Evolutionary conservation across 2,888 invertebrate genomes (phyloP).

Genomic region (Teleiodes luculella): DNA sequence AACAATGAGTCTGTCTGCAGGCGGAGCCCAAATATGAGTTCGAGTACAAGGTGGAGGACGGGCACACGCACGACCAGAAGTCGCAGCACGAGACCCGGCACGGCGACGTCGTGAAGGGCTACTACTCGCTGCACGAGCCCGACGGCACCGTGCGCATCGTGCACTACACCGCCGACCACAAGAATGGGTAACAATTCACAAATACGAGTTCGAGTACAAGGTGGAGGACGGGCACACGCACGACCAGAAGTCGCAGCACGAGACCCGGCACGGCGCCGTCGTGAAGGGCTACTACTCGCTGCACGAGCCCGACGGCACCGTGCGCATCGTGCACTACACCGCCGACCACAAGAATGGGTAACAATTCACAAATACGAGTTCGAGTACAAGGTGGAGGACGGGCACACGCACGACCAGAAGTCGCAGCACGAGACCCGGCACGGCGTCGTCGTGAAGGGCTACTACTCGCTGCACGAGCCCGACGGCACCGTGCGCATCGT

Average conservation of each 20-base stretch:
- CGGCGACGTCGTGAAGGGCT: slow-evolving; percentile 62
- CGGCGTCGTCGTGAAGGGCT: slow-evolving; percentile 62
- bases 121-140: slow-evolving; percentile 66
- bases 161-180: slow-evolving; percentile 7
- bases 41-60: slow-evolving; percentile 58
- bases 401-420: slow-evolving; percentile 73
- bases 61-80: slow-evolving; percentile 71
- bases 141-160: slow-evolving; percentile 53
- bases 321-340: slow-evolving; percentile 74
- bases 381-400: slow-evolving; percentile 58
- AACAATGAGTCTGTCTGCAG: slow-evolving; percentile 22
- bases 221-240: slow-evolving; percentile 69
- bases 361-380: slow-evolving; percentile 45
- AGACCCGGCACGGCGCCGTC: slow-evolving; percentile 64
- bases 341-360: slow-evolving; percentile 71
- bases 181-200: slow-evolving; percentile 19
- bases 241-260: slow-evolving; percentile 70
- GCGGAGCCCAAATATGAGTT: slow-evolving; percentile 53
- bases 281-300: slow-evolving; percentile 60
- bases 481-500: slow-evolving; percentile 75
- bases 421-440: slow-evolving; percentile 66
- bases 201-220: slow-evolving; percentile 55
- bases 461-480: slow-evolving; percentile 67
- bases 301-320: slow-evolving; percentile 73
- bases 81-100: slow-evolving; percentile 66